These are phyloP conservation scores for Aphodius granarius DNA, from an alignment of 2,888 invertebrate genomes.

Conservation along the genomic window DNA sequence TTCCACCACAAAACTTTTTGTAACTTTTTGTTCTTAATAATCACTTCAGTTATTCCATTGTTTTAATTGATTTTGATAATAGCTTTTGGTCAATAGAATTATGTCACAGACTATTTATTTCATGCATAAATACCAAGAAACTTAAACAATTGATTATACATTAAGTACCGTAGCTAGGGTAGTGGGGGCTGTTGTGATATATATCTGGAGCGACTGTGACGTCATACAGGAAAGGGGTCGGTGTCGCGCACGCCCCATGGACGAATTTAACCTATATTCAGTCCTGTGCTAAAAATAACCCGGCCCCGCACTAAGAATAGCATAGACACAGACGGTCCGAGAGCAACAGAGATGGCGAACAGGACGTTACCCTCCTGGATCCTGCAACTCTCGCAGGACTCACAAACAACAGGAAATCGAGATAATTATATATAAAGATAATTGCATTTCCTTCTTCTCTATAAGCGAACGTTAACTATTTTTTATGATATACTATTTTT, in stretches of 20 bases:
- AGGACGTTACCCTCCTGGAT: slow-evolving; percentile 42
- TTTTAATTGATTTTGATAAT: no score
- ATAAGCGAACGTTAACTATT: no score
- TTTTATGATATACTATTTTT: no score
- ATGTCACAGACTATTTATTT: no score
- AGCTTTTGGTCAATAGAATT: no score
- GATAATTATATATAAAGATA: no score
- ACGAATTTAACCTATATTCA: slow-evolving; percentile 51
- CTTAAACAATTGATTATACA: neutral
- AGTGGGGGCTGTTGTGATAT: slow-evolving; percentile 33
- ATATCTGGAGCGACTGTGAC: slow-evolving; percentile 62
- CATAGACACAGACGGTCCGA: slow-evolving; percentile 40
- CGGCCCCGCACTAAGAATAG: slow-evolving; percentile 56
- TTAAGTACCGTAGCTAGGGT: neutral
- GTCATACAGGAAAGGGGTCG: slow-evolving; percentile 46
- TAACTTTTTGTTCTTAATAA: no score
- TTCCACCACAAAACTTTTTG: no score
- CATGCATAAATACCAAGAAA: neutral
- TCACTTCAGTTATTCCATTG: no score
- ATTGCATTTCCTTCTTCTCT: no score
- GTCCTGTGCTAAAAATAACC: slow-evolving; percentile 51
- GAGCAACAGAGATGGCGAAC: slow-evolving; percentile 37
- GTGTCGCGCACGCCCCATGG: slow-evolving; percentile 45
- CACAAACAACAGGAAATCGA: neutral
- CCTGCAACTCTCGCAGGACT: neutral